A percentile compares a stretch with the other conserved stretches of the same genome.
Conservation (phyloP, 2,888 invertebrate species). For the Cantharis lateralis region DNA sequence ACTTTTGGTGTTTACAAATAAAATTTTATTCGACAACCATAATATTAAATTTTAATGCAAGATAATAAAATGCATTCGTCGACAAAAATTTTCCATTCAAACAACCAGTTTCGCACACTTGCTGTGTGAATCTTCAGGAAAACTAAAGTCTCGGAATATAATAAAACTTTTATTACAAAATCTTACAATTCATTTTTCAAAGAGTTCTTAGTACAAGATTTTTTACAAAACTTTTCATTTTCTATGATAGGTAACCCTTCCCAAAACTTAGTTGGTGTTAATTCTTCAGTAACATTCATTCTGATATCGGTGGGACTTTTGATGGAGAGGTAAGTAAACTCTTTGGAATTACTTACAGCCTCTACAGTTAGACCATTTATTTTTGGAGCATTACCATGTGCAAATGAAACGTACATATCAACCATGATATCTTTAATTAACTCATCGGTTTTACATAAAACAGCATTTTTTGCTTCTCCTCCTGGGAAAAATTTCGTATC, state of each 20-base stretch:
- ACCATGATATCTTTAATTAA: conserved; percentile 12
- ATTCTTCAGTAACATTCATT: not conserved
- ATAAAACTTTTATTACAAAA: no score
- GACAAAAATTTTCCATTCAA: no score
- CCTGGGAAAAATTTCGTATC: not conserved
- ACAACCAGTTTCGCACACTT: no score
- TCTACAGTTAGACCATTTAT: conserved; percentile 1
- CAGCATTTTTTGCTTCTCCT: not conserved
- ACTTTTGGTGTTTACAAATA: no score
- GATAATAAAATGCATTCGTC: no score
- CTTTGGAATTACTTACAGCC: not conserved
- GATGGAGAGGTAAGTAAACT: conserved; percentile 9
- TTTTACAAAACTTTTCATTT: not conserved
- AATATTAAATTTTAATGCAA: no score
- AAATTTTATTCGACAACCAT: no score
- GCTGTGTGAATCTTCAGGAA: no score
- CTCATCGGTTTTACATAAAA: not conserved
- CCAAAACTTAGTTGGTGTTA: conserved; percentile 8
- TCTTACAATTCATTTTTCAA: not conserved
- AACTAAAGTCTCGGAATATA: no score
- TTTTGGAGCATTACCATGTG: not conserved
- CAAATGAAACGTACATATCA: not conserved
- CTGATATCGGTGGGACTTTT: not conserved
- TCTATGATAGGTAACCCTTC: conserved; percentile 5
- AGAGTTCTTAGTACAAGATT: not conserved